phyloP scores from a whole-genome alignment of 2,888 invertebrate genomes.

The Dasysyrphus tricinctus region DNA sequence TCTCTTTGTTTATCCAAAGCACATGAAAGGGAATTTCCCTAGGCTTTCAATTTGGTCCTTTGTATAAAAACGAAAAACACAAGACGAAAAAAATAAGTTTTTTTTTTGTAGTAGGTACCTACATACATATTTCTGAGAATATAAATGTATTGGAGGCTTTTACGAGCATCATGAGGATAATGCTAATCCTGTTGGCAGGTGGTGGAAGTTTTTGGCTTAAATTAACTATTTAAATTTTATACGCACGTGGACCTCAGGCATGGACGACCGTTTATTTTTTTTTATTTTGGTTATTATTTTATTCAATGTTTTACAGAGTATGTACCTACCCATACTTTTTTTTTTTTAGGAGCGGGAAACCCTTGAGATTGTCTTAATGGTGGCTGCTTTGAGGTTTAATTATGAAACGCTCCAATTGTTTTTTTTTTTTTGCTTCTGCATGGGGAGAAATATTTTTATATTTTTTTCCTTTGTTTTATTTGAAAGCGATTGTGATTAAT shows the following conservation, averaged over 20 bases:
- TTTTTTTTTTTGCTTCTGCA: neutral
- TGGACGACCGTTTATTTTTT: conserved; percentile 1
- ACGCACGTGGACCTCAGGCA: conserved; percentile 49
- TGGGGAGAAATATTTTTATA: conserved; percentile 23
- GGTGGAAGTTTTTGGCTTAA: conserved; percentile 56
- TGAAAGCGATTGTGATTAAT: conserved; percentile 45
- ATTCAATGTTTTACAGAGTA: conserved; percentile 18
- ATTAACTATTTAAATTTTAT: conserved; percentile 72
- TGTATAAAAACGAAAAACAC: conserved; percentile 4
- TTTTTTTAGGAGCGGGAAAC: conserved; percentile 29
- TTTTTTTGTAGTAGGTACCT: neutral
- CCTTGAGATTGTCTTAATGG: conserved; percentile 66
- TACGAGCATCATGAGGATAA: conserved; percentile 72
- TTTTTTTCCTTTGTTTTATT: conserved; percentile 44
- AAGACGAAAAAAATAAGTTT: neutral
- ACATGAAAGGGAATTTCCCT: conserved; percentile 47
- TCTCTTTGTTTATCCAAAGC: conserved; percentile 23
- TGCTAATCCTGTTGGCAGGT: conserved; percentile 62
- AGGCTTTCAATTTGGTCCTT: conserved; percentile 52
- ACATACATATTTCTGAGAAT: conserved; percentile 30
- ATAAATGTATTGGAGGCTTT: conserved; percentile 49
- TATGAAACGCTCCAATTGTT: conserved; percentile 63
- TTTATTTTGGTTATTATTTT: conserved; percentile 2
- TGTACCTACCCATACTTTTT: neutral
- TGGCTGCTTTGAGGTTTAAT: conserved; percentile 68